phyloP scores from a whole-genome alignment of 2,888 invertebrate genomes.

The Clanis bilineata region DNA sequence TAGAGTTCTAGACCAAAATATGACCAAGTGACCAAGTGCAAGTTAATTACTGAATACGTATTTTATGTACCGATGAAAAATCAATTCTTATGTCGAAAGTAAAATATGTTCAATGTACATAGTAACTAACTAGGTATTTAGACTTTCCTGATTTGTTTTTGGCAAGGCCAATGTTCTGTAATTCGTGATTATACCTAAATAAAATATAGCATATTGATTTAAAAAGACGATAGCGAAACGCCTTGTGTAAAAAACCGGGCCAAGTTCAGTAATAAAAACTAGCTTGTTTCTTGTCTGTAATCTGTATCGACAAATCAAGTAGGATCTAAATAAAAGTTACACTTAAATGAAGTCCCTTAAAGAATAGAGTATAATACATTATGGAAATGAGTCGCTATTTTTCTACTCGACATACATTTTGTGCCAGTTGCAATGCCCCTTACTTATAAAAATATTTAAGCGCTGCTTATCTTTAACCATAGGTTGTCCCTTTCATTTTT shows the following conservation, averaged over 20 bases:
- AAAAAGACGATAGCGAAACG: not conserved
- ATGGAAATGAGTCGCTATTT: not conserved
- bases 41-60: no score
- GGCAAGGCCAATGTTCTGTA: not conserved
- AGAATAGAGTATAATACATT: not conserved
- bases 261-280: not conserved
- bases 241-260: not conserved
- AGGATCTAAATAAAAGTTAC: not conserved
- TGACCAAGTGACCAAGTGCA: no score
- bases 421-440: no score
- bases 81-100: not conserved
- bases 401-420: not conserved
- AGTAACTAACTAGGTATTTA: no score
- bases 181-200: not conserved
- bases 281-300: not conserved
- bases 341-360: not conserved
- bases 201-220: not conserved
- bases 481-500: no score
- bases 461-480: no score
- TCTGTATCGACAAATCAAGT: not conserved
- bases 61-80: no score
- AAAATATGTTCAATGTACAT: not conserved
- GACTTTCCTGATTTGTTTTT: not conserved
- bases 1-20: no score
- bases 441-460: no score